Evolutionary conservation across 2,888 invertebrate species (phyloP), one percentile per base, ranked within the genome.

Genomic region (Deroplatys truncata): DNA sequence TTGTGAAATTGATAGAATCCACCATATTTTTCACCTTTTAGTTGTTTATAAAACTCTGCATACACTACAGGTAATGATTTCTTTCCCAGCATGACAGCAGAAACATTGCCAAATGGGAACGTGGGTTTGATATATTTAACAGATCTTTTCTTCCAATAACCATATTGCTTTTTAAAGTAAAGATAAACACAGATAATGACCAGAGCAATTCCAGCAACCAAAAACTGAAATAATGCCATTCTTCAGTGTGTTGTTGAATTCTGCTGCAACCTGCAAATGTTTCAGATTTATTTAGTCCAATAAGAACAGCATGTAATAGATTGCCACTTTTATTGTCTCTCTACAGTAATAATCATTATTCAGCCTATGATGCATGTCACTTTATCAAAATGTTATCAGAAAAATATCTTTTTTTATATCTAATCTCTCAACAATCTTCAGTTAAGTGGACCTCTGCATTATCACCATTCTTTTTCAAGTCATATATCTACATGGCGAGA

Each of bases 21-120:
- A 8, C 88, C 90, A 28, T 87, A 83, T 43, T 84, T 86, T 9
- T 90, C 84, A 2, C 83, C 83, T 10, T 85, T 35, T 15, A 88
- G 28, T 86, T 93, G 92, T n/a, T 93, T 92, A 91, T 96, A 96
- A 84, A 95, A 93, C 91, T 96, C 95, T 90, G 94, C 94, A 88
- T 96, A 94, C 28, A 95, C 95, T 91, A 96, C 94, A 43, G 96
- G 96, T 92, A 96, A 95, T 90, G 95, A 95, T 82, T 94, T 93
- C 91, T 94, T 94, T 56, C 95, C 93, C 87, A 94, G 94, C 4
- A 95, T 93, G 13, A 96, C 95, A 35, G 94, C 93, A 82, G 93
- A 93, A 91, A 96, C 93, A 90, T 95, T 95, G 0, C 97, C 97
- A 91, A 95, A 96, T 0, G 96, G 95, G 90, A 96, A 95, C n/a